Conservation (phyloP, 1,140 invertebrate species). For the Zelostemma sp. region DNA sequence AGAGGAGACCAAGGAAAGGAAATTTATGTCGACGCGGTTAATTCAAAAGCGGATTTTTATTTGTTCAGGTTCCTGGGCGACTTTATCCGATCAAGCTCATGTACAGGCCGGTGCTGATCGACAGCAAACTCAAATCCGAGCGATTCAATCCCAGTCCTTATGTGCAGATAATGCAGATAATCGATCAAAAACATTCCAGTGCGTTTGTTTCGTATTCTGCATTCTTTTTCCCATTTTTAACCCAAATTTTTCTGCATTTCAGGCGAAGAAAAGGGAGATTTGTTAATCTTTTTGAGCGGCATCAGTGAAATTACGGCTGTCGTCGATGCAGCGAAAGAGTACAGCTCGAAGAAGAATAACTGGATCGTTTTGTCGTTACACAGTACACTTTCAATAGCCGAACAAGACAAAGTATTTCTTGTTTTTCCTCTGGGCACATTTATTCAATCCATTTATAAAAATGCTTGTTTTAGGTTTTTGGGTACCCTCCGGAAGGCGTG, state of each 20-base stretch:
- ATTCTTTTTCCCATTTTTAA: too few species aligned
- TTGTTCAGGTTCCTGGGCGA: conserved; percentile 87
- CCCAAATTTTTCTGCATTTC: conserved; percentile 61
- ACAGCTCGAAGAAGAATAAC: conserved; percentile 81
- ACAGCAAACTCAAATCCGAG: conserved; percentile 79
- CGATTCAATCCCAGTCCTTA: conserved; percentile 93
- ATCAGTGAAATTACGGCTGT: conserved; percentile 94
- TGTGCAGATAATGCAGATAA: conserved; percentile 90
- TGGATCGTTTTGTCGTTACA: conserved; percentile 98
- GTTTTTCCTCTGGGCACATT: too few species aligned
- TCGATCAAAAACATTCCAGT: conserved; percentile 90
- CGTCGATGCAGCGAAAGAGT: conserved; percentile 88
- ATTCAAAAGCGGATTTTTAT: too few species aligned
- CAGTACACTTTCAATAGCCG: conserved; percentile 90
- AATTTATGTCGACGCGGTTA: too few species aligned
- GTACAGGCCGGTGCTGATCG: conserved; percentile 85
- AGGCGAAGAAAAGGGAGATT: conserved; percentile 91
- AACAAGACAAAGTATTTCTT: conserved; percentile 96
- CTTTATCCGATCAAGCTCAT: conserved; percentile 92
- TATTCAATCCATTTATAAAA: neutral
- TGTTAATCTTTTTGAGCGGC: conserved; percentile 97
- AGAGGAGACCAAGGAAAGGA: conserved; percentile 20
- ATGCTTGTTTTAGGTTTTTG: conserved; percentile 88
- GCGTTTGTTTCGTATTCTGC: too few species aligned
- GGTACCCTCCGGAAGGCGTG: conserved; percentile 94